Conservation (phyloP, 1,140 invertebrate species). For the Cydia fagiglandana region DNA sequence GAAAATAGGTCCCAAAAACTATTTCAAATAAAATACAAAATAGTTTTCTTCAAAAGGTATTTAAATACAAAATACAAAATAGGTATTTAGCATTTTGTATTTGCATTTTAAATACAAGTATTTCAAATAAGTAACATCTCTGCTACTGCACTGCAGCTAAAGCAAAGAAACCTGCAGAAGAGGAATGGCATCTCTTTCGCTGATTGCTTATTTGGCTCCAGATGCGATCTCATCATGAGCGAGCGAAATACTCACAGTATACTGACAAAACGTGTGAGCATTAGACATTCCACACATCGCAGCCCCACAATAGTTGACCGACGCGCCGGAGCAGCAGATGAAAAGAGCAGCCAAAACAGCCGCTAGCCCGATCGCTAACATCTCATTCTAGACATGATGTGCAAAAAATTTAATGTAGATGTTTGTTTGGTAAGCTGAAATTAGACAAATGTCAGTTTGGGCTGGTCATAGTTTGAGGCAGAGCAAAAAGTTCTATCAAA, state of each 20-base stretch:
- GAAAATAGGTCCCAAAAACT: no score
- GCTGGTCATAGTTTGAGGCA: not conserved
- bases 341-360: conserved; percentile 17
- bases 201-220: no score
- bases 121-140: no score
- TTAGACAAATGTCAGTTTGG: conserved; percentile 6
- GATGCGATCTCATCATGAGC: no score
- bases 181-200: no score
- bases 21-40: no score
- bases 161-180: no score
- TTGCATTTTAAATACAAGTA: no score
- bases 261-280: conserved; percentile 9
- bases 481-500: not conserved
- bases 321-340: not conserved
- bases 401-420: conserved; percentile 1
- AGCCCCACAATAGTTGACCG: not conserved
- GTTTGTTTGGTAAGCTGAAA: not conserved
- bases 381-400: conserved; percentile 12
- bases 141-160: no score
- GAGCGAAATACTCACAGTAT: not conserved
- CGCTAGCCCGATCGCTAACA: conserved; percentile 14
- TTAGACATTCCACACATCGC: not conserved
- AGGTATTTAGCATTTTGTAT: no score
- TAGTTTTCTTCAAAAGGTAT: no score
- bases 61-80: no score